Base-by-base conservation (phyloP, 2,888 invertebrate species). In the Apamea monoglypha region DNA sequence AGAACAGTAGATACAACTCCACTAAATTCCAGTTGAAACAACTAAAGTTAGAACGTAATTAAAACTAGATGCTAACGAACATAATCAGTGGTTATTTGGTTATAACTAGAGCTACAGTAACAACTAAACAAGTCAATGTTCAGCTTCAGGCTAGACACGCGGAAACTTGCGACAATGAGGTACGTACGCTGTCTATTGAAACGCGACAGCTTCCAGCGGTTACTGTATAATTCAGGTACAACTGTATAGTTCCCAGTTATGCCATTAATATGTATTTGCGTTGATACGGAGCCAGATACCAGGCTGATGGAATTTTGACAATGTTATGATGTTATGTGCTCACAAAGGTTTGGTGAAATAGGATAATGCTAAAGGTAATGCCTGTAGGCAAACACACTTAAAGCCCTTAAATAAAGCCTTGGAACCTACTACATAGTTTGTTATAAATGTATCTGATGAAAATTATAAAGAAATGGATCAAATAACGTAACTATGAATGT, bases 121-220 rank as follows among this genome's bases (percentile, higher is more conserved):
- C 36, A 63, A 36, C 63, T 18, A 36, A 14, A 21, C 61, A 76
- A 76, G 83, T 85, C 73, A 75, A 76, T 74, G 72, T 76, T 77
- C 77, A 67, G 67, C 78, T 81, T 74, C 85, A 50, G 74, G 82
- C 74, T 80, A 80, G 81, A 76, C 81, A 85, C 67, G 56, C 73
- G 32, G 44, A 21, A 85, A 76, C 83, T 88, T 80, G 86, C 84
- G 84, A 88, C 89, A 81, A 83, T 85, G 76, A 88, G 87, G 85
- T 85, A 87, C 84, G 78, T 83, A 75, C 78, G 72, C 74, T 77
- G 85, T 87, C 88, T 84, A 91, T 90, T 91, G 90, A 90, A 91
- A 91, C 80, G 79, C 84, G 81, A 68, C 87, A 84, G 86, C 79
- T 81, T 86, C 85, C 89, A 84, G 85, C 63, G 82, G 79, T 76